These are phyloP conservation scores for Excalfactoria chinensis DNA, from an alignment of 2,113 vertebrate species.

Conservation along the genomic window DNA sequence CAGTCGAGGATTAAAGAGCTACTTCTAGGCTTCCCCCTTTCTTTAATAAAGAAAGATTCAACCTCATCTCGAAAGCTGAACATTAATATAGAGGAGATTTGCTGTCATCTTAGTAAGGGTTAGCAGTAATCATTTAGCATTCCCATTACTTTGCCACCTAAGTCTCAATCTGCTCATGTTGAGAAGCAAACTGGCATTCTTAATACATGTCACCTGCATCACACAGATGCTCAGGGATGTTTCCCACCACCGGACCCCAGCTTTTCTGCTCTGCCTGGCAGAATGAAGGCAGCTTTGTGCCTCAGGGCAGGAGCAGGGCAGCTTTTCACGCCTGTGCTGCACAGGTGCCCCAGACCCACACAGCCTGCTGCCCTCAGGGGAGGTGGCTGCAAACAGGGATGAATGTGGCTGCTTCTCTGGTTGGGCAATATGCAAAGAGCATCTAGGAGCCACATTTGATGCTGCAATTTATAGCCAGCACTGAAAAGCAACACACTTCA, in stretches of 20 bases:
- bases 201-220: neutral
- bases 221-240: neutral
- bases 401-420: accelerated
- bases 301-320: conserved; percentile 9
- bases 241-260: neutral
- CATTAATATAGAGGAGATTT: conserved; percentile 76
- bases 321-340: neutral
- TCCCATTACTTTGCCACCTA: conserved; percentile 70
- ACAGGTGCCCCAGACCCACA: neutral
- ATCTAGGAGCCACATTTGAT: neutral
- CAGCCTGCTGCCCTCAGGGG: neutral
- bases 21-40: conserved; percentile 70
- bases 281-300: conserved; percentile 37
- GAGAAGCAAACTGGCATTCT: conserved; percentile 36
- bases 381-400: neutral
- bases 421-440: neutral
- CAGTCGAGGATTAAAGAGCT: conserved; percentile 76
- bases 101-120: conserved; percentile 63
- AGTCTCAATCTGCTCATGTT: conserved; percentile 34
- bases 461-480: neutral
- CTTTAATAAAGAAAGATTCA: conserved; percentile 76
- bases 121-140: conserved; percentile 69
- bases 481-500: neutral
- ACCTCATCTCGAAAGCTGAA: conserved; percentile 67
- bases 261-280: conserved; percentile 24